Percentiles rank a stretch among this genome's conserved stretches.
These are phyloP conservation scores for Drosophila fulvimacula DNA, from an alignment of 2,888 invertebrate genomes.

Conservation along the genomic window DNA sequence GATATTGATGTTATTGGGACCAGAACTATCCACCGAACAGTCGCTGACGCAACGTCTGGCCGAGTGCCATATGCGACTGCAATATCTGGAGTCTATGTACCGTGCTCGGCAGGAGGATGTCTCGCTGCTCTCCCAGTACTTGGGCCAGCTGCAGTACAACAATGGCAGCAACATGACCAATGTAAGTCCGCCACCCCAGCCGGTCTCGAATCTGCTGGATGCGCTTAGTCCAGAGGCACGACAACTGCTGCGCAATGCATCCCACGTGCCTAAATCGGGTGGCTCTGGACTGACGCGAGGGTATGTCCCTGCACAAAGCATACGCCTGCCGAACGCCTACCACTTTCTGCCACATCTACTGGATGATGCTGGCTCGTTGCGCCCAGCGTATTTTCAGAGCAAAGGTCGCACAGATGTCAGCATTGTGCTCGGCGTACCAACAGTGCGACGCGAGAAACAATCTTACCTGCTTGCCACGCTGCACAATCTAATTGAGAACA, in stretches of 20 bases:
- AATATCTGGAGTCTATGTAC: slow-evolving; percentile 92
- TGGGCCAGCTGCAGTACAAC: slow-evolving; percentile 85
- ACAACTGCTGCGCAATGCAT: slow-evolving; percentile 85
- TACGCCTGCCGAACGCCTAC: slow-evolving; percentile 92
- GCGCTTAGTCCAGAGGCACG: slow-evolving; percentile 85
- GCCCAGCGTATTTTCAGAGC: slow-evolving; percentile 91
- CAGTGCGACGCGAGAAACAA: slow-evolving; percentile 94
- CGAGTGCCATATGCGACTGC: slow-evolving; percentile 91
- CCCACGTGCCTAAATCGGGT: slow-evolving; percentile 62
- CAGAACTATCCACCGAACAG: slow-evolving; percentile 88
- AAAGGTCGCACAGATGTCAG: slow-evolving; percentile 91
- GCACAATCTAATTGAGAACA: slow-evolving; percentile 92
- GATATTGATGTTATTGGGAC: slow-evolving; percentile 82
- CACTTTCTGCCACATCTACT: slow-evolving; percentile 95
- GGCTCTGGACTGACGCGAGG: slow-evolving; percentile 61
- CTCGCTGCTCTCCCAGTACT: slow-evolving; percentile 88
- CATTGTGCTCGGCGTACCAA: slow-evolving; percentile 93
- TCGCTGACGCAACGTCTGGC: slow-evolving; percentile 89
- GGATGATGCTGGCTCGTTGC: slow-evolving; percentile 90
- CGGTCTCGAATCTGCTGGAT: slow-evolving; percentile 78
- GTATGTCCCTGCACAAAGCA: slow-evolving; percentile 84
- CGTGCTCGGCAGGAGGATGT: slow-evolving; percentile 91
- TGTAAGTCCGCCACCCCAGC: slow-evolving; percentile 49
- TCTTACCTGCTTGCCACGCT: slow-evolving; percentile 94
- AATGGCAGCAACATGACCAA: slow-evolving; percentile 61